Conservation (phyloP, 2,113 vertebrate species). For the Aegypius monachus region DNA sequence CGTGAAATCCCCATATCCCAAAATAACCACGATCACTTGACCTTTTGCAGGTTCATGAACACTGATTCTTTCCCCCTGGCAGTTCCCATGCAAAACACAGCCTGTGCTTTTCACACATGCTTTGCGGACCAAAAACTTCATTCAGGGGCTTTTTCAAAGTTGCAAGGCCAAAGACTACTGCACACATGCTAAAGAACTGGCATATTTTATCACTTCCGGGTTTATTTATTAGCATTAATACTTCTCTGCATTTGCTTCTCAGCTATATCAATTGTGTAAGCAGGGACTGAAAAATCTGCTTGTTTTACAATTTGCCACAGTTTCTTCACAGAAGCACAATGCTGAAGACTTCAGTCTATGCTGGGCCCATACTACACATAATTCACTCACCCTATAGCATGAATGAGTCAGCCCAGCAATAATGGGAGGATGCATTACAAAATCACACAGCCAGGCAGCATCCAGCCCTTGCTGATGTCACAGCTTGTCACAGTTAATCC, state of each 20-base stretch:
- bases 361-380: rapidly evolving
- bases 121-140: neutral
- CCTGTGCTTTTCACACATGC: neutral
- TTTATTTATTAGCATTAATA: neutral
- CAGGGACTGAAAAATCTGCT: neutral
- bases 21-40: neutral
- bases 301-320: neutral
- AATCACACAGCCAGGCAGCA: neutral
- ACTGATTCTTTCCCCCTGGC: neutral
- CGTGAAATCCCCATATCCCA: neutral
- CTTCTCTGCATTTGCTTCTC: neutral
- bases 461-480: constrained; percentile 42
- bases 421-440: neutral
- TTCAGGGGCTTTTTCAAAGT: neutral
- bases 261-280: neutral
- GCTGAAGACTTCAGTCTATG: neutral
- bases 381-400: rapidly evolving
- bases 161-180: neutral
- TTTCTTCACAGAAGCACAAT: neutral
- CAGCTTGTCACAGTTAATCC: constrained; percentile 44
- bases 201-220: neutral
- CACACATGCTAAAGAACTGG: neutral
- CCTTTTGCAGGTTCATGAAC: neutral
- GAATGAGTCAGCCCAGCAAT: neutral
- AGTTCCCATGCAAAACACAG: neutral